These are phyloP conservation scores for Bursaphelenchus mucronatus DNA, from an alignment of 1,140 invertebrate genomes.

Conservation along the genomic window DNA sequence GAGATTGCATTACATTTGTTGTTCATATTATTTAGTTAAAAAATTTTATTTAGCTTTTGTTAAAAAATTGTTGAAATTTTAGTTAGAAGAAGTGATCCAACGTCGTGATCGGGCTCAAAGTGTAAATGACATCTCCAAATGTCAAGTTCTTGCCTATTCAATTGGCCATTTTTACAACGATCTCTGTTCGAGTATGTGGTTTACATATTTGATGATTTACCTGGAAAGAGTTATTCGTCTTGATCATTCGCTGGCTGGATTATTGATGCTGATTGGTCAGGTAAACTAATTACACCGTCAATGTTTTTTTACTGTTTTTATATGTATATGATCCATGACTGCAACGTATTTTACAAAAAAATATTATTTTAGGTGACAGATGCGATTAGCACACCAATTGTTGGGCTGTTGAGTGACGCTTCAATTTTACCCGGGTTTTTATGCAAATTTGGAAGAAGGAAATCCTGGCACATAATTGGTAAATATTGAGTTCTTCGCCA, in stretches of 20 bases:
- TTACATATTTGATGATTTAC: constrained; percentile 88
- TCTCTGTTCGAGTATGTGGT: constrained; percentile 92
- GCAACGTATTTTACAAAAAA: no score
- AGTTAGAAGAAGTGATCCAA: no score
- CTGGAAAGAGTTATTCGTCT: constrained; percentile 78
- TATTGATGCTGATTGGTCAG: constrained; percentile 78
- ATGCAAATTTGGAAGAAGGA: constrained; percentile 75
- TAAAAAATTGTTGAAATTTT: no score
- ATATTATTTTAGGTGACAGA: constrained; percentile 70
- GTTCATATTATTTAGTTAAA: no score
- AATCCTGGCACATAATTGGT: constrained; percentile 87
- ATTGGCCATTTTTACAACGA: constrained; percentile 84
- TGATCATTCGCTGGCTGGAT: constrained; percentile 71
- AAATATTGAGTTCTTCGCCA: constrained; percentile 49
- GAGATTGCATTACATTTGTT: no score
- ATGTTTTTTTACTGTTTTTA: constrained; percentile 13
- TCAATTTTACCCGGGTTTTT: constrained; percentile 63
- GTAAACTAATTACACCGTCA: constrained; percentile 47
- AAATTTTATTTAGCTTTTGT: no score
- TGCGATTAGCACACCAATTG: constrained; percentile 79
- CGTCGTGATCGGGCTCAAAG: no score
- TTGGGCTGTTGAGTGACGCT: constrained; percentile 79
- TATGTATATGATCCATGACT: no score
- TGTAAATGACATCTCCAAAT: neutral
- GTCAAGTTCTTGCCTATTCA: constrained; percentile 33